Base-by-base conservation (phyloP, 1,140 invertebrate species). In the Trichonephila clavipes region DNA sequence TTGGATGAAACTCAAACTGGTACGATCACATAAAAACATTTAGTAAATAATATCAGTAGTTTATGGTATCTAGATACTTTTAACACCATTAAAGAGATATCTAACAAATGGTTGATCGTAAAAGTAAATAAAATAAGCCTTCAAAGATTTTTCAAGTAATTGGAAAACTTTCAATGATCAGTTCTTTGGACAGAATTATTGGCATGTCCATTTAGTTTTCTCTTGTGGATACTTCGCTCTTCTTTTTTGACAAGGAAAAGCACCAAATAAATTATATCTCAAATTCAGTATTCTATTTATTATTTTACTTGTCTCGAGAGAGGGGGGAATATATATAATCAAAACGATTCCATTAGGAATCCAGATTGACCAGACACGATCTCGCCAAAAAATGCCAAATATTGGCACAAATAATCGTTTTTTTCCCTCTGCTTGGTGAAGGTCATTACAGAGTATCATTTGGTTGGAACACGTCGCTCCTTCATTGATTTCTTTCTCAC, bases 371-470 rank as follows among this genome's bases (percentile, higher is more conserved):
- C 72, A 40, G 28, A 77, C 14, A 34, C 24, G 16, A 77, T 77
- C 28, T 4, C 28, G 16, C 24, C 14, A 40, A 77, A 77, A 72
- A 77, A 5, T 77, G 28, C 24, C 72, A 77, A 77, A 77, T 40
- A 77, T 77, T 77, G 28, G 24, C 28, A 3, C 7, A 77, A 77
- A 40, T 34, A 77, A 7, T 28, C 7, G 6, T 28, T 5, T 77
- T 77, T 77, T 77, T 77, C 16, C 34, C 28, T 28, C 28, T 77
- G 34, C 34, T 8, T 19, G 3, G 72, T 19, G 28, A 77, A 34
- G 72, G 28, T 77, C 72, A 77, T 77, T 77, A 77, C 69, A n/a
- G 72, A 69, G 28, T 77, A 77, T 28, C 72, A 77, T 77, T 77
- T 77, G 72, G 72, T 19, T 34, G 16, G 10, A 12, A 77, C 28